phyloP scores from a whole-genome alignment of 2,113 vertebrate species.

The Cryptomyrus ogoouensis region DNA sequence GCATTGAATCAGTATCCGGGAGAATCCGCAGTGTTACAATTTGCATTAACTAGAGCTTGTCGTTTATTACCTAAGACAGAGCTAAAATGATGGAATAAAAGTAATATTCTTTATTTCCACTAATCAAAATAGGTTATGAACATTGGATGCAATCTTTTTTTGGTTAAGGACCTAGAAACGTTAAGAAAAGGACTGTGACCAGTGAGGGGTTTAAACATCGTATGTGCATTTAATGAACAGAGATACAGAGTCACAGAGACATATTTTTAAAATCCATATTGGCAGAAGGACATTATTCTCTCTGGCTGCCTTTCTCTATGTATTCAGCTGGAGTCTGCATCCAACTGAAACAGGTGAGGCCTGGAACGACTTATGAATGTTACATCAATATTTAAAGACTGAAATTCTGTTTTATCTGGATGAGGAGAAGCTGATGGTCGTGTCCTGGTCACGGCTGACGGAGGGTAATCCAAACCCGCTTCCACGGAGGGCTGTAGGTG shows the following conservation, averaged over 20 bases:
- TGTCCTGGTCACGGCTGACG: neutral
- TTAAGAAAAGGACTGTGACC: neutral
- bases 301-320: neutral
- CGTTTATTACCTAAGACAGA: neutral
- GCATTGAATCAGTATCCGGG: neutral
- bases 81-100: neutral
- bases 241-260: neutral
- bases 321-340: neutral
- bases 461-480: neutral
- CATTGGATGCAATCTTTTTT: neutral
- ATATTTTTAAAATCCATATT: constrained; percentile 1
- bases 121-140: neutral
- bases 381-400: neutral
- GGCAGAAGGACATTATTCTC: neutral
- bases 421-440: neutral
- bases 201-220: neutral
- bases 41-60: neutral
- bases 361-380: neutral
- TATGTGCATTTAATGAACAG: neutral
- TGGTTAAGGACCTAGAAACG: neutral
- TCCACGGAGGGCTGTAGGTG: neutral
- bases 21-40: neutral
- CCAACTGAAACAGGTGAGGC: neutral
- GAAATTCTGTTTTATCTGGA: neutral
- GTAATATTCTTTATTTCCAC: neutral